Evolutionary conservation across 1,140 invertebrate genomes (phyloP), one percentile per base, ranked within the genome.

Genomic region (Dendroctonus valens): DNA sequence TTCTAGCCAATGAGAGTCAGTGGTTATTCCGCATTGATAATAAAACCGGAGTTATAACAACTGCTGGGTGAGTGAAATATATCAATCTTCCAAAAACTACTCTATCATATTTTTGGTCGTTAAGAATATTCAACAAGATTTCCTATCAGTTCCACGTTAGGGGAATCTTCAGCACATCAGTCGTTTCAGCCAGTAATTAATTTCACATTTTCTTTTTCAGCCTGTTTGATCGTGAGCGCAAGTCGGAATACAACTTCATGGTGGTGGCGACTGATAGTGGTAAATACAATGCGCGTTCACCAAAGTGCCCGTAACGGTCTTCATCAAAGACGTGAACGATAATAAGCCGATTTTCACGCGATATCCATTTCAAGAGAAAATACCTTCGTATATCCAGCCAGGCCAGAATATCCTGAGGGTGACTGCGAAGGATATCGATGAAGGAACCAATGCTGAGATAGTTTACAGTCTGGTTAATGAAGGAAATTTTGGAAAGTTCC

Each of bases 1-100:
- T 93, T n/a, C 82, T 97, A 51, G 88, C 89, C 40, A 94, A 96
- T 74, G 93, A 95, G 79, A 93, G 89, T 58, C 89, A 91, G 68
- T 93, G 91, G 81, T 82, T 95, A 65, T 98, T 99, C 80, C 86
- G 89, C 69, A 95, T 99, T 73, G 93, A 99, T 79, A 93, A 93
- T 74, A 86, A 89, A 67, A 94, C 90, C 48, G 97, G 97, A 70
- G 84, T 94, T 54, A 92, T 98, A 71, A 92, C 87, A 12, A 96
- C 94, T 0, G 89, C 91, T 14, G 92, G 91, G 92, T 94, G 84
- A 89, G 89, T 84, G 14, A 48, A 44, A 12, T 59, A 39, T 8
- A 14, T n/a, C 39, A 40, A 5, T 0, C 26, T 38, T 52, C 15
- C 15, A n/a, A 11, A 2, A 8, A n/a, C 50, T n/a, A 52, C 3